Percentiles rank a stretch among this genome's conserved stretches.
Conservation (phyloP, 1,140 invertebrate genomes). For the Drosophila sproati region DNA sequence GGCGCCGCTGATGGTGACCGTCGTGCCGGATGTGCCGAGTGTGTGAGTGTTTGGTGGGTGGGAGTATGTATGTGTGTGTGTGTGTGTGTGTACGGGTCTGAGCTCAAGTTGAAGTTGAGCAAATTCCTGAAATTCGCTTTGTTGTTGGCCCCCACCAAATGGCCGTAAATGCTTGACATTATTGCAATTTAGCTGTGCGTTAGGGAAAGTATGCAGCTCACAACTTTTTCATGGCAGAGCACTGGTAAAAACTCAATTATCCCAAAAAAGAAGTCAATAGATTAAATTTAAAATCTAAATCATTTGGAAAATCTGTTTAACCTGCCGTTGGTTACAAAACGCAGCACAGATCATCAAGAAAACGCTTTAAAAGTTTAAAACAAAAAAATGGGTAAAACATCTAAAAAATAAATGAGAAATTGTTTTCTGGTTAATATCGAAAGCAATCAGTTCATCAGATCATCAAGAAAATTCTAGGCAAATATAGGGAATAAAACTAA, state of each 20-base stretch:
- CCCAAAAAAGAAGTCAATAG: background rate
- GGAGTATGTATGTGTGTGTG: background rate
- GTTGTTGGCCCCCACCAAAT: background rate
- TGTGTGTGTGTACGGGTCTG: background rate
- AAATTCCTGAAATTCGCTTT: constrained; percentile 39
- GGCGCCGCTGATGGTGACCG: constrained; percentile 27
- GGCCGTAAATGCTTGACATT: constrained; percentile 40
- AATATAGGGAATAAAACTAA: too few relatives aligned
- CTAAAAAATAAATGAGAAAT: too few relatives aligned
- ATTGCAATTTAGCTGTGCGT: constrained; percentile 43
- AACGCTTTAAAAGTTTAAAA: too few relatives aligned
- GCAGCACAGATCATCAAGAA: too few relatives aligned
- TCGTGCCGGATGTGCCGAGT: constrained; percentile 35
- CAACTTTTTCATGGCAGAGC: background rate
- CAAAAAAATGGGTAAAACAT: too few relatives aligned
- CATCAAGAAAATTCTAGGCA: too few relatives aligned
- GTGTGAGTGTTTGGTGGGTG: constrained; percentile 1
- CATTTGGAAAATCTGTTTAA: background rate
- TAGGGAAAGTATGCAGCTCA: constrained; percentile 27
- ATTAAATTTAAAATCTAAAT: background rate
- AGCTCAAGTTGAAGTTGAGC: constrained; percentile 24
- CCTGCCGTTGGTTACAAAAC: background rate
- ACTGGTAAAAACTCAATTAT: constrained; percentile 2
- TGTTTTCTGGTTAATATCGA: too few relatives aligned
- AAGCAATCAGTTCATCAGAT: too few relatives aligned